Percentiles rank a stretch among this genome's conserved stretches.
Evolutionary conservation across 2,797 vertebrate genomes (phyloP).

Genomic region (Syngnathus acus): DNA sequence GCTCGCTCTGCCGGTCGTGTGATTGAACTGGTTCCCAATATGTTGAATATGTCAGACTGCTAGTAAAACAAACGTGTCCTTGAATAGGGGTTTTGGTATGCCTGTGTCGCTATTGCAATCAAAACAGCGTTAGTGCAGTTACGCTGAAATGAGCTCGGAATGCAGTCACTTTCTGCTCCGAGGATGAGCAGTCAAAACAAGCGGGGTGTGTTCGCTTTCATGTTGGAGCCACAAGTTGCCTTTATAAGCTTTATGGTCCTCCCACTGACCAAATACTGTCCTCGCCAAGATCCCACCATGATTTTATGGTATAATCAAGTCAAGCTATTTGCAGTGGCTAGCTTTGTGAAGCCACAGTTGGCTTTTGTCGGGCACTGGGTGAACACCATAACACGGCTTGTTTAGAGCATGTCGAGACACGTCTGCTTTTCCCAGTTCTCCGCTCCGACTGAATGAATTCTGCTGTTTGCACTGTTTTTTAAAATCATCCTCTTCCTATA

Average conservation of each 20-base stretch:
- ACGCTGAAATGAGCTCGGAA: slow-evolving; percentile 58
- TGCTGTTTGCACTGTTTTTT: slow-evolving; percentile 26
- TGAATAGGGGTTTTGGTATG: slow-evolving; percentile 6
- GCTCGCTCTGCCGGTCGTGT: slow-evolving; percentile 2
- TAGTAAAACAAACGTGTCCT: not conserved
- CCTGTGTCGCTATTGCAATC: slow-evolving; percentile 33
- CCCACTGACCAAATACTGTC: slow-evolving; percentile 18
- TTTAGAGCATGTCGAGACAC: slow-evolving; percentile 52
- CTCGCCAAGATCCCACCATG: slow-evolving; percentile 27
- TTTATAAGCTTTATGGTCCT: slow-evolving; percentile 46
- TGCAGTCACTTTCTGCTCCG: slow-evolving; percentile 40
- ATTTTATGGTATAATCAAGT: slow-evolving; percentile 35
- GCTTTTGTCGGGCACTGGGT: slow-evolving; percentile 34
- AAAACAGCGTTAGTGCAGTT: slow-evolving; percentile 42
- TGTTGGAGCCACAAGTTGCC: slow-evolving; percentile 41
- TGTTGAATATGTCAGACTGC: slow-evolving; percentile 10
- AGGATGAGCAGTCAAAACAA: slow-evolving; percentile 47
- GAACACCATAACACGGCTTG: slow-evolving; percentile 34
- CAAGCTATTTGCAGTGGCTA: slow-evolving; percentile 34
- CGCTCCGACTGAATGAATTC: slow-evolving; percentile 22
- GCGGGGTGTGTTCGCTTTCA: slow-evolving; percentile 45
- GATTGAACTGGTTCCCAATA: not conserved
- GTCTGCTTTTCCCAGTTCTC: slow-evolving; percentile 31
- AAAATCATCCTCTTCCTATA: slow-evolving; percentile 4
- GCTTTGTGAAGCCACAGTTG: slow-evolving; percentile 40